Evolutionary conservation across 2,888 invertebrate species (phyloP).

Genomic region (Synergus laeviventris): DNA sequence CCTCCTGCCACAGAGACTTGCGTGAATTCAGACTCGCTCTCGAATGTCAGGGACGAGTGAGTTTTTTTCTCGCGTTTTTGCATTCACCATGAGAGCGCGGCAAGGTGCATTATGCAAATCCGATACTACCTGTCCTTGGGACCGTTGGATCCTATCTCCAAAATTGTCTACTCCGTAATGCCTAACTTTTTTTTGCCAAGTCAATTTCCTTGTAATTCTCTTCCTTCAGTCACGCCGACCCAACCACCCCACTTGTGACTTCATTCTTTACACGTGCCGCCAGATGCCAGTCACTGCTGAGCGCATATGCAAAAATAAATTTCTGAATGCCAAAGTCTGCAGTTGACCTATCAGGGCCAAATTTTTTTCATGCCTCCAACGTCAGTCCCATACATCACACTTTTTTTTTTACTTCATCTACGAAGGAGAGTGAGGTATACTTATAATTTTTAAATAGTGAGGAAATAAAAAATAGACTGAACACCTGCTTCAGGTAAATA

Average conservation of each 20-base stretch:
- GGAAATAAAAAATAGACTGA: neutral
- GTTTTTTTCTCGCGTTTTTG: constrained; percentile 39
- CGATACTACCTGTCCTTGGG: constrained; percentile 35
- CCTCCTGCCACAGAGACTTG: constrained; percentile 47
- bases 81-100: constrained; percentile 42
- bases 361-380: constrained; percentile 7
- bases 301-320: constrained; percentile 34
- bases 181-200: constrained; percentile 26
- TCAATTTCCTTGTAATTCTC: constrained; percentile 39
- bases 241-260: constrained; percentile 30
- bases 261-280: constrained; percentile 39
- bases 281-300: constrained; percentile 29
- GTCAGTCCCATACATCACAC: neutral
- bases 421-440: neutral
- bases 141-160: constrained; percentile 38
- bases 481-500: neutral
- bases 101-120: constrained; percentile 42
- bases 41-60: constrained; percentile 58
- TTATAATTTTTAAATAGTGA: neutral
- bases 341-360: constrained; percentile 32
- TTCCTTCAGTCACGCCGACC: constrained; percentile 35
- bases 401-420: neutral
- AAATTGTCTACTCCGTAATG: constrained; percentile 38
- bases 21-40: constrained; percentile 54
- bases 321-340: constrained; percentile 31